These are phyloP conservation scores for Phoebastria nigripes DNA, from an alignment of 2,797 vertebrate species.

Conservation along the genomic window DNA sequence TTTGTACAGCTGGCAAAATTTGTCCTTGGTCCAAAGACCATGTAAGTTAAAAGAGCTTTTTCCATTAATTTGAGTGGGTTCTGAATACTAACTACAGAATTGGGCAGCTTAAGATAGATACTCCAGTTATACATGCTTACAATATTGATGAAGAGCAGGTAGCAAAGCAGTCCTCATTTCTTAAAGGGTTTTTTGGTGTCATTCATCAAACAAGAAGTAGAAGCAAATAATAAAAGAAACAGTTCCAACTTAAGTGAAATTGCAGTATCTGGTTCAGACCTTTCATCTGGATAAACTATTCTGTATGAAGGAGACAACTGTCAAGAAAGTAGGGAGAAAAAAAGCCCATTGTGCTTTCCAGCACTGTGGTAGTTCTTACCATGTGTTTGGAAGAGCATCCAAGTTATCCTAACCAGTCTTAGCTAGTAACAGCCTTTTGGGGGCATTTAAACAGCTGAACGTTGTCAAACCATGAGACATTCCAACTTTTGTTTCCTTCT, in stretches of 20 bases:
- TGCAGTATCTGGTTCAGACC: not conserved
- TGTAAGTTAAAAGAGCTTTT: not conserved
- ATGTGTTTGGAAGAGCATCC: not conserved
- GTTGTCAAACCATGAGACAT: not conserved
- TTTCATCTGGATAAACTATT: not conserved
- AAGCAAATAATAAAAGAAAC: not conserved
- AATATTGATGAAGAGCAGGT: not conserved
- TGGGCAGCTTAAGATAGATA: not conserved
- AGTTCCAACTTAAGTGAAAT: not conserved
- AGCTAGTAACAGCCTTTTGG: not conserved
- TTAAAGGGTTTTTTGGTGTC: not conserved
- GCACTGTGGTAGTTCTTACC: not conserved
- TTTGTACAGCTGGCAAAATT: not conserved
- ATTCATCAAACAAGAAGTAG: not conserved
- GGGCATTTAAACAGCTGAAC: slow-evolving; percentile 3
- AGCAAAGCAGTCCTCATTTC: not conserved
- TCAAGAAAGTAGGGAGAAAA: not conserved
- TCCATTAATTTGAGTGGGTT: not conserved
- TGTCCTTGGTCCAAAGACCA: not conserved
- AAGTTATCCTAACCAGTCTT: not conserved
- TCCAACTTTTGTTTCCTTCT: slow-evolving; percentile 4
- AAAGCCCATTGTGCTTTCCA: not conserved
- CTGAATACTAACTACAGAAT: not conserved
- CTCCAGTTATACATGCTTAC: not conserved
- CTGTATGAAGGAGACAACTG: not conserved